phyloP scores from a whole-genome alignment of 2,888 invertebrate genomes.

The Hybos culiciformis region DNA sequence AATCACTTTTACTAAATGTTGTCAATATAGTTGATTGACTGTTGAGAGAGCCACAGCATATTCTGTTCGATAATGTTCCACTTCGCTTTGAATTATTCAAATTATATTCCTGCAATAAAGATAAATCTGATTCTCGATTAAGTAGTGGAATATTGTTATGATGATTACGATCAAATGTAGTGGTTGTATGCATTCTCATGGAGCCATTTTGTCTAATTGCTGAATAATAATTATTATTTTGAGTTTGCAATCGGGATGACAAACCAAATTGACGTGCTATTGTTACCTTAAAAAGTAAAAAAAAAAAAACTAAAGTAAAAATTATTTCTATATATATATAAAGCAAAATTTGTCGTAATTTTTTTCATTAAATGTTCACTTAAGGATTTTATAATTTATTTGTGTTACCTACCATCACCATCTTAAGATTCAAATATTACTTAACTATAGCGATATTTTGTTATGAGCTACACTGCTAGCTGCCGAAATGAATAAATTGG shows the following conservation, averaged over 20 bases:
- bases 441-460: no score
- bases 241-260: slow-evolving; percentile 24
- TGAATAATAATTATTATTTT: slow-evolving; percentile 29
- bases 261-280: slow-evolving; percentile 31
- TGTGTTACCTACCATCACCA: no score
- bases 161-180: slow-evolving; percentile 28
- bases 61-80: slow-evolving; percentile 24
- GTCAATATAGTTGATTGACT: slow-evolving; percentile 27
- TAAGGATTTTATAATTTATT: no score
- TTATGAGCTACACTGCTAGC: no score
- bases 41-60: slow-evolving; percentile 26
- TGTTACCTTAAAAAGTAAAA: slow-evolving; percentile 23
- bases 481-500: no score
- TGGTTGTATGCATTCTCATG: slow-evolving; percentile 30
- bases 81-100: slow-evolving; percentile 29
- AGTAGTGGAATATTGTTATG: slow-evolving; percentile 30
- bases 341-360: not conserved
- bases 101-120: slow-evolving; percentile 31
- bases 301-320: not conserved
- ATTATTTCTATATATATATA: not conserved
- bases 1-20: slow-evolving; percentile 26
- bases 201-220: slow-evolving; percentile 32
- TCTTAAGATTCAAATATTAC: no score
- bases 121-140: slow-evolving; percentile 31
- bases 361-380: not conserved